A percentile compares a stretch with the other conserved stretches of the same genome.
phyloP scores from a whole-genome alignment of 1,140 invertebrate genomes.

The Penaeus chinensis region DNA sequence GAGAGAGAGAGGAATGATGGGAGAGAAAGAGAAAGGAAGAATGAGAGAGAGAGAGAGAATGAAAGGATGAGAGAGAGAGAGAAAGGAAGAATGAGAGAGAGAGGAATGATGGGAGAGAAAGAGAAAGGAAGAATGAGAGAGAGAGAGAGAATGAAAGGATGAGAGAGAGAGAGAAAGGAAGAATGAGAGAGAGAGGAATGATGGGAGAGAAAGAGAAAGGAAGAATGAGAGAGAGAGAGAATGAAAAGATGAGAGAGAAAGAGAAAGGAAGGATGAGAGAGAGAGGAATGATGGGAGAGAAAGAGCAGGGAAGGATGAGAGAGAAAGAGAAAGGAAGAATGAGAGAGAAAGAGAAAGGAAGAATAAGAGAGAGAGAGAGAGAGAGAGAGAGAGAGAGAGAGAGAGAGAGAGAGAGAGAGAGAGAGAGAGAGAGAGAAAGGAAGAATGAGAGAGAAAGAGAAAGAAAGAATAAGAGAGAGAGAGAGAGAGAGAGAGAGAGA shows the following conservation, averaged over 20 bases:
- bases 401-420: background rate
- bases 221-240: background rate
- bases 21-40: too few species aligned
- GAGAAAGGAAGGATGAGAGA: background rate
- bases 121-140: too few species aligned
- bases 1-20: too few species aligned
- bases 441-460: background rate
- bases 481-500: background rate
- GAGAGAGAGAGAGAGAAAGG: background rate
- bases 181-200: background rate
- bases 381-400: background rate
- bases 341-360: too few species aligned
- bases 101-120: too few species aligned
- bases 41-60: too few species aligned
- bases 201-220: background rate
- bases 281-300: background rate
- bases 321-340: background rate
- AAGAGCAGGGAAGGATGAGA: background rate
- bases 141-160: background rate
- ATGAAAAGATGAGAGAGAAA: background rate
- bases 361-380: background rate
- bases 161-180: background rate
- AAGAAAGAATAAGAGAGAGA: background rate
- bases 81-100: background rate
- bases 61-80: too few species aligned